Evolutionary conservation across 2,797 vertebrate genomes (phyloP), one percentile per base, ranked within the genome.

Genomic region (Discoglossus pictus): DNA sequence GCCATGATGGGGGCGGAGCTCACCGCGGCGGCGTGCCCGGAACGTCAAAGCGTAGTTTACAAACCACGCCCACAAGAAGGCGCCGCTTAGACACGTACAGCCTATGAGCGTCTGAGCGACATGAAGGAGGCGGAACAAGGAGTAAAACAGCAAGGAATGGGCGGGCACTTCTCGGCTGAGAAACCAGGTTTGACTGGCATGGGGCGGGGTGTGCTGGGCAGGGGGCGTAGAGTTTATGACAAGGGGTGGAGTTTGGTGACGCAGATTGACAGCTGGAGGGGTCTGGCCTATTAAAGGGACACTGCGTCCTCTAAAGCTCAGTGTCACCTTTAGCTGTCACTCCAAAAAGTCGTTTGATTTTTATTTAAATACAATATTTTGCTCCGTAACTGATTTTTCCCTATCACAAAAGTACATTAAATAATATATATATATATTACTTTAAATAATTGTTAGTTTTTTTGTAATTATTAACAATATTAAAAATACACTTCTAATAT

Each of bases 1-100:
- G 66, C 66, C 66, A 69, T 69, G 66, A 61, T 21, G 48, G 58
- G 42, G 48, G 66, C 66, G 66, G 66, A 36, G 48, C 58, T 61
- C n/a, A 38, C 11, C 24, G 27, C 15, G 10, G 18, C 13, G 42
- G 54, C 62, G 62, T 55, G 50, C 40, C 13, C 16, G 40, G 12
- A 18, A 36, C 40, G 27, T 38, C 9, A 36, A 12, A 24, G 7
- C 27, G 40, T 36, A 31, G 13, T 6, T 2, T 2, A 3, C 6
- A 0, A 13, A n/a, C 31, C 17, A 43, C 65, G 38, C 64, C 64
- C 52, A 40, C 20, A 6, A 6, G 6, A 2, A 12, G 10, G 27
- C 9, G 1, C 11, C 1, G 2, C 15, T 9, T 15, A 2, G 40
- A 42, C 6, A 15, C 2, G 17, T 2, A 4, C n/a, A 42, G 40